phyloP scores from a whole-genome alignment of 2,888 invertebrate genomes.

The Danaus chrysippus region DNA sequence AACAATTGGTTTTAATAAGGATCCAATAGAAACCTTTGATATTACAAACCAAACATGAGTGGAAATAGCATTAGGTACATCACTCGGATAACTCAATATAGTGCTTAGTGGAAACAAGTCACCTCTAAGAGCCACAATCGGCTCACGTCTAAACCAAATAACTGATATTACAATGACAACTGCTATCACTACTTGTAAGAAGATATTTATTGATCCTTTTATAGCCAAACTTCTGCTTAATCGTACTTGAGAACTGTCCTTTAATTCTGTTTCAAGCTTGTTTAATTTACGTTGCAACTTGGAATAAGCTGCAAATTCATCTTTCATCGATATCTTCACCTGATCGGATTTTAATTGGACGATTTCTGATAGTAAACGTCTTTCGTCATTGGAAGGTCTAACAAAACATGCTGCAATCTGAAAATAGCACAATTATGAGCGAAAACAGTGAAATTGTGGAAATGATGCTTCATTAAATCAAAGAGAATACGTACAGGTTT shows the following conservation, averaged over 20 bases:
- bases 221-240: conserved; percentile 60
- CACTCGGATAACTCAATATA: conserved; percentile 64
- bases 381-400: conserved; percentile 66
- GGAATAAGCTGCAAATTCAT: conserved; percentile 80
- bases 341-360: conserved; percentile 67
- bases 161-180: conserved; percentile 57
- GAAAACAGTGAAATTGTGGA: background rate
- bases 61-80: conserved; percentile 64
- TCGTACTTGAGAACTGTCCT: conserved; percentile 59
- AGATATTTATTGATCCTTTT: conserved; percentile 58
- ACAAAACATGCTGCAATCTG: conserved; percentile 74
- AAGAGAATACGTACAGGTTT: conserved; percentile 66
- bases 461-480: background rate
- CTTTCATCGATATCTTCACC: conserved; percentile 73
- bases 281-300: conserved; percentile 79
- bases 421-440: conserved; percentile 33
- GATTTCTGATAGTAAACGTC: conserved; percentile 58
- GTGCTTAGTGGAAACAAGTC: conserved; percentile 64
- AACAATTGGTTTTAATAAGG: conserved; percentile 59
- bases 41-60: conserved; percentile 71
- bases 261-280: conserved; percentile 68
- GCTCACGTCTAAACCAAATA: conserved; percentile 65
- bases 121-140: conserved; percentile 61
- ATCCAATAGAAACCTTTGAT: conserved; percentile 65
- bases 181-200: conserved; percentile 54